These are phyloP conservation scores for Gymnosoma rotundatum DNA, from an alignment of 2,888 invertebrate species.

Conservation along the genomic window DNA sequence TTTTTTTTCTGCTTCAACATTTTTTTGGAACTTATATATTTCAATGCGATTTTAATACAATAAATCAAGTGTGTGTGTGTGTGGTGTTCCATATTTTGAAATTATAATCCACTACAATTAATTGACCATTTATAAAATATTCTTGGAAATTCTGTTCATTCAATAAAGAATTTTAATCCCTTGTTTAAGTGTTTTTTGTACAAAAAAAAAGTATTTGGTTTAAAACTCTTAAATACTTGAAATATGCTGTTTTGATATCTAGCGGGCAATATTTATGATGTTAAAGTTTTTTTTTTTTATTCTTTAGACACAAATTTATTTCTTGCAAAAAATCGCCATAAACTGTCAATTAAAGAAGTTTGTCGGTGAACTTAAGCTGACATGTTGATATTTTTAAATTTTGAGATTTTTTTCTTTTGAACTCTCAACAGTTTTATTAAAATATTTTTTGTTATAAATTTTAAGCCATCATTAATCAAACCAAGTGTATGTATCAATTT, in stretches of 20 bases:
- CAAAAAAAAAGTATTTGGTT: not conserved
- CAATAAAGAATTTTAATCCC: slow-evolving; percentile 54
- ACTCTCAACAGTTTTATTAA: slow-evolving; percentile 47
- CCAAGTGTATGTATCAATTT: not conserved
- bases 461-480: slow-evolving; percentile 61
- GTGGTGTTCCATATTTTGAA: slow-evolving; percentile 10
- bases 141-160: slow-evolving; percentile 16
- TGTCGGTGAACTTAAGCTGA: slow-evolving; percentile 67
- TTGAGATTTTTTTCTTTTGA: not conserved
- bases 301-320: slow-evolving; percentile 18
- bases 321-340: slow-evolving; percentile 54
- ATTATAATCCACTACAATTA: slow-evolving; percentile 39
- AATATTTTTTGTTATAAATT: slow-evolving; percentile 13
- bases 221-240: slow-evolving; percentile 31
- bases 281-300: slow-evolving; percentile 6
- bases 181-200: slow-evolving; percentile 29
- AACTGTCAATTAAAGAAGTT: slow-evolving; percentile 68
- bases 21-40: slow-evolving; percentile 5
- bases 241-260: not conserved
- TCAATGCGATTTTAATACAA: not conserved
- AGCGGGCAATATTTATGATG: not conserved
- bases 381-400: slow-evolving; percentile 52
- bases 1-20: not conserved
- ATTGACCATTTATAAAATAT: slow-evolving; percentile 31
- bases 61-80: no score